Percentiles rank a stretch among this genome's conserved stretches.
Conservation (phyloP, 2,888 invertebrate genomes). For the Deilephila elpenor region DNA sequence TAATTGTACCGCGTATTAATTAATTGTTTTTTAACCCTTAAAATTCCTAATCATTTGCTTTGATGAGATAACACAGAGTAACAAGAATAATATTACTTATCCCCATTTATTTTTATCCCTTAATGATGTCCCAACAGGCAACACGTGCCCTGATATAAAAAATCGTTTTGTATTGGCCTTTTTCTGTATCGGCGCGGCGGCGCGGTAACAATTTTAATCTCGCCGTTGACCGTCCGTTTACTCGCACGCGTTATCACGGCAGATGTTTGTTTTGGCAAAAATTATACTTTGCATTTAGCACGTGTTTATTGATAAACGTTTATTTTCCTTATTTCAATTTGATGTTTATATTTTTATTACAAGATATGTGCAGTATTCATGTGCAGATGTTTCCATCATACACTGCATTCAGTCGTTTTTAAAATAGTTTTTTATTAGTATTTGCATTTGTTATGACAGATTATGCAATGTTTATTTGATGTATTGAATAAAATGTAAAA, state of each 20-base stretch:
- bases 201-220: constrained; percentile 38
- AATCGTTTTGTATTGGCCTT: constrained; percentile 50
- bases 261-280: constrained; percentile 55
- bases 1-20: background rate
- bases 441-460: too few species aligned
- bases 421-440: too few species aligned
- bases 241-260: constrained; percentile 48
- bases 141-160: constrained; percentile 33
- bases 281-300: constrained; percentile 47
- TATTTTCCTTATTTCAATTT: constrained; percentile 42
- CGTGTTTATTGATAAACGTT: constrained; percentile 50
- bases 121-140: background rate
- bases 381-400: background rate
- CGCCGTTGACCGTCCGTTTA: constrained; percentile 36
- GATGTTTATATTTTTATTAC: constrained; percentile 33
- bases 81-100: background rate
- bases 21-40: background rate
- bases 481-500: background rate
- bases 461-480: too few species aligned
- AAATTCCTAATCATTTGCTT: background rate
- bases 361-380: background rate
- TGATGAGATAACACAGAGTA: background rate
- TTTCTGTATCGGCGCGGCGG: constrained; percentile 39
- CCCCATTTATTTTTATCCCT: background rate
- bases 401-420: background rate